These are phyloP conservation scores for Amblyopsis hoosieri DNA, from an alignment of 2,797 vertebrate genomes.

Conservation along the genomic window DNA sequence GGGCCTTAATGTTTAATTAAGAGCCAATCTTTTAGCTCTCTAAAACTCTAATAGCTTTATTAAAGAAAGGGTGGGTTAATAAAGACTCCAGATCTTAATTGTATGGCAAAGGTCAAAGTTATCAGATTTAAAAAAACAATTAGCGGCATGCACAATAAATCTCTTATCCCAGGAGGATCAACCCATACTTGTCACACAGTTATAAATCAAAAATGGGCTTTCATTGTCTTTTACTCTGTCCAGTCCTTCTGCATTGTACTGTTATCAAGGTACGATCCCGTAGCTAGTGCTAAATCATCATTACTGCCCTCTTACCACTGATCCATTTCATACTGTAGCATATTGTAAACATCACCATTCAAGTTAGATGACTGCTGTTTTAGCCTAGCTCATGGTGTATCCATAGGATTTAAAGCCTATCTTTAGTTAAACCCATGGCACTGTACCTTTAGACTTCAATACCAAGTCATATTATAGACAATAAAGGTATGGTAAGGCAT, in stretches of 20 bases:
- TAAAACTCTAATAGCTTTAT: constrained; percentile 25
- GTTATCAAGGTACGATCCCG: constrained; percentile 39
- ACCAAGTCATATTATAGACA: neutral
- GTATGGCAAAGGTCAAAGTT: constrained; percentile 30
- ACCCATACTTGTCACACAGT: constrained; percentile 27
- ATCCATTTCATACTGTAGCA: constrained; percentile 4
- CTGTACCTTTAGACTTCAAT: too few species aligned
- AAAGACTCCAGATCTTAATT: constrained; percentile 21
- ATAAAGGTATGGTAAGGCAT: too few species aligned
- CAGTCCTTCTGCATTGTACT: constrained; percentile 29
- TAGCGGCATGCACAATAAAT: constrained; percentile 17
- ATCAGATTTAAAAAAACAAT: constrained; percentile 39
- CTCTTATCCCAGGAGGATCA: constrained; percentile 12
- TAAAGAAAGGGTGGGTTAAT: neutral
- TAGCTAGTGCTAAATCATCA: constrained; percentile 39
- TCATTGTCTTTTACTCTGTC: constrained; percentile 13
- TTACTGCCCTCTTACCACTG: constrained; percentile 19
- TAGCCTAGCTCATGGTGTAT: constrained; percentile 38
- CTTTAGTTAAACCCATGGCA: too few species aligned
- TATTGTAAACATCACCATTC: neutral
- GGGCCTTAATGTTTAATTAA: constrained; percentile 26
- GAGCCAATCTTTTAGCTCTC: constrained; percentile 19
- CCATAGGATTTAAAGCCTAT: constrained; percentile 26
- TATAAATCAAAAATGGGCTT: constrained; percentile 34
- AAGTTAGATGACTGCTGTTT: constrained; percentile 10